Evolutionary conservation across 2,797 vertebrate species (phyloP).

Genomic region (Fringilla coelebs): DNA sequence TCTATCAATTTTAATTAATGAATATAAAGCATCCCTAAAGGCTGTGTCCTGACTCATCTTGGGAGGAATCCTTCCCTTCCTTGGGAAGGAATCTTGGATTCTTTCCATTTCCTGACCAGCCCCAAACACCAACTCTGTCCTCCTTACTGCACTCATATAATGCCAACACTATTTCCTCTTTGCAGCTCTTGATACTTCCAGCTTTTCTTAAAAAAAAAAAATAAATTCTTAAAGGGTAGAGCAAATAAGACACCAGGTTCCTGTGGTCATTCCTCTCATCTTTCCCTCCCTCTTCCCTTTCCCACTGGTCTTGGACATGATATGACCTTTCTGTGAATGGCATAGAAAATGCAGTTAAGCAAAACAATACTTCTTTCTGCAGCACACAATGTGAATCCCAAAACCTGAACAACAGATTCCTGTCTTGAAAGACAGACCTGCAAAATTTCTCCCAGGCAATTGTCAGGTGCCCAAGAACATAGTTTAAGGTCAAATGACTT

Average conservation of each 20-base stretch:
- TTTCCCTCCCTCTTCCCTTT: neutral
- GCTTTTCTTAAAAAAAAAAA: neutral
- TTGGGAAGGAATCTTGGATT: neutral
- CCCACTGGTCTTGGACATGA: neutral
- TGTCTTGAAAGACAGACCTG: neutral
- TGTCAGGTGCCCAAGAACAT: neutral
- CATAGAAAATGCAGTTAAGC: neutral
- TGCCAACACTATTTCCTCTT: neutral
- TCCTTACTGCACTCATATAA: neutral
- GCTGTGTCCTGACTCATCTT: neutral
- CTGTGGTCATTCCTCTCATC: neutral
- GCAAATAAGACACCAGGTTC: neutral
- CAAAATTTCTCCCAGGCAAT: neutral
- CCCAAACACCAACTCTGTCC: neutral
- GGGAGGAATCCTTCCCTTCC: neutral
- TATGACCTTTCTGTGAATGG: neutral
- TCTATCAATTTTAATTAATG: neutral
- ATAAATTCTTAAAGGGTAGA: neutral
- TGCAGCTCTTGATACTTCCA: neutral
- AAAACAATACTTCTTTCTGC: neutral
- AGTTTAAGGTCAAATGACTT: neutral
- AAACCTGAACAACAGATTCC: neutral
- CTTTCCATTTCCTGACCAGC: neutral
- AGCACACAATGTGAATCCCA: accelerated
- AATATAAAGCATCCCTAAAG: neutral